phyloP scores from a whole-genome alignment of 2,113 vertebrate genomes.

The Perognathus longimembris region DNA sequence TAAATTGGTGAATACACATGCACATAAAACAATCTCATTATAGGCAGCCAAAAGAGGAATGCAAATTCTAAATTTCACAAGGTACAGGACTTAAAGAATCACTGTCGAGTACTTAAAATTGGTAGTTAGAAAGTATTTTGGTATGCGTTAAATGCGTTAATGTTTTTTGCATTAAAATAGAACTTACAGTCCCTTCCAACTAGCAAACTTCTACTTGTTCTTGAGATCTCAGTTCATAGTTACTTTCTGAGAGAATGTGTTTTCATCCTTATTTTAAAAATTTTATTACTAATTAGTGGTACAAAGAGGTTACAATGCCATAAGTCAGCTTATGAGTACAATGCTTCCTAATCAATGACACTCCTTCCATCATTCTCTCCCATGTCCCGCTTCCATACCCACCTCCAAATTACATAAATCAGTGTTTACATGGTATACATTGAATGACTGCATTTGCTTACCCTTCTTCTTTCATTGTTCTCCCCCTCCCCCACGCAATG shows the following conservation, averaged over 20 bases:
- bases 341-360: too few species aligned
- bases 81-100: background rate
- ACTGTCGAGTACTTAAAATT: background rate
- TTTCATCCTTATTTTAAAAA: too few species aligned
- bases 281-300: too few species aligned
- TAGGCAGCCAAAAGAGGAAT: conserved; percentile 20
- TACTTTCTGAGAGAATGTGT: background rate
- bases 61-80: background rate
- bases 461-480: too few species aligned
- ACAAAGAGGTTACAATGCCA: too few species aligned
- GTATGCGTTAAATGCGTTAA: background rate
- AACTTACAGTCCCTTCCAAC: background rate
- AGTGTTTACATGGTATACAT: too few species aligned
- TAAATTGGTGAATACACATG: background rate
- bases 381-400: too few species aligned
- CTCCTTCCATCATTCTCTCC: too few species aligned
- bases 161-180: background rate
- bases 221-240: background rate
- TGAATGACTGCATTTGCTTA: too few species aligned
- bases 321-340: too few species aligned
- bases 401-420: too few species aligned
- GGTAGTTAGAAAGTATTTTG: conserved; percentile 35
- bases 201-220: background rate
- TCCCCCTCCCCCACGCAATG: too few species aligned
- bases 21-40: background rate